Base-by-base conservation (phyloP, 1,140 invertebrate species). In the Leptinotarsa defecta region DNA sequence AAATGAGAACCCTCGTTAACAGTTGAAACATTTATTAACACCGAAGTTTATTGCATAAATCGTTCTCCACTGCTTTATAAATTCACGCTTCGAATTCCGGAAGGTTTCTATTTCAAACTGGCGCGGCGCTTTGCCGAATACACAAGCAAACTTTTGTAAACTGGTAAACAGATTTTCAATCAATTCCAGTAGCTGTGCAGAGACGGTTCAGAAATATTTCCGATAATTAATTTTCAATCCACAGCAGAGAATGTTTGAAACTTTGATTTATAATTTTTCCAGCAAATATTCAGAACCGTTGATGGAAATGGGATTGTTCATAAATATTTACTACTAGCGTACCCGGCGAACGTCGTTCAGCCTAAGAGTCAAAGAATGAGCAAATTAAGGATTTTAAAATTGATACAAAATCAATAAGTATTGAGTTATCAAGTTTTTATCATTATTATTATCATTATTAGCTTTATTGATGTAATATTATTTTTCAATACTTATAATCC, bases 121-220 rank as follows among this genome's bases (percentile, higher is more conserved):
- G 74, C 48, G 62, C 64, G 65, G 74, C 63, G 62, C 64, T 73
- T 76, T 76, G 77, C 70, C 68, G 77, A 78, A 77, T 72, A 65
- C 57, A 68, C 65, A 61, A 43, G 52, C 49, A 19, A 78, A 78
- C 68, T 78, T 78, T 62, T 43, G 49, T 52, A 72, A 76, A 76
- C 74, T 78, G 71, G 65, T 74, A 76, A 78, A 76, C 74, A 77
- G 68, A 75, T 75, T 77, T 77, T 75, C 63, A 48, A 74, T 71
- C 22, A 77, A 75, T 34, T 68, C 64, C 63, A 27, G 48, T 57
- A 17, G 13, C 52, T 34, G 52, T 15, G 52, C 52, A 57, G 52
- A n/a, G 52, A 57, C 13, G 52, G 52, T 4, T 57, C 52, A 57
- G 52, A 57, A 57, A 57, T 57, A 57, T 57, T 57, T 57, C 13